phyloP scores from a whole-genome alignment of 2,888 invertebrate genomes.

The Venusia cambrica region DNA sequence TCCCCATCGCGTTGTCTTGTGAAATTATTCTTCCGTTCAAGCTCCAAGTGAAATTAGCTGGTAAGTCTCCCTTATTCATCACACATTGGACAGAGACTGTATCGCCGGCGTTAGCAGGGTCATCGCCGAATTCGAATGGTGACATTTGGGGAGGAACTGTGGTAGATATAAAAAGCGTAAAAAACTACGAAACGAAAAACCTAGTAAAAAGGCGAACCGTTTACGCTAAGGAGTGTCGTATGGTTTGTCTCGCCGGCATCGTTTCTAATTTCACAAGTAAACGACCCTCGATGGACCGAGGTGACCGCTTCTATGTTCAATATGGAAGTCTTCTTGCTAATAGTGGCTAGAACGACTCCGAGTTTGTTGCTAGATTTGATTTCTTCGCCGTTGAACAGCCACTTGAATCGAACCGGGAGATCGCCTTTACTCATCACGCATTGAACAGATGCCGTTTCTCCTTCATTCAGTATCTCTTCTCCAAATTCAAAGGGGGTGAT shows the following conservation, averaged over 20 bases:
- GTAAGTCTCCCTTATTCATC: constrained; percentile 89
- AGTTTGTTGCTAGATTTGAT: constrained; percentile 73
- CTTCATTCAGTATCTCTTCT: constrained; percentile 86
- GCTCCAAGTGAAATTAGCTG: constrained; percentile 88
- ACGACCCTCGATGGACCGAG: constrained; percentile 83
- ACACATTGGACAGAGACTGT: constrained; percentile 88
- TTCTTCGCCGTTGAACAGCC: constrained; percentile 83
- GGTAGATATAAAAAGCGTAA: constrained; percentile 45
- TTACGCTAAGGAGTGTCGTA: constrained; percentile 81
- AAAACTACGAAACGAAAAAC: constrained; percentile 32
- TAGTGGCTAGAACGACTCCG: constrained; percentile 81
- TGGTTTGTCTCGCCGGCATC: constrained; percentile 81
- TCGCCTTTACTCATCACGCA: constrained; percentile 91
- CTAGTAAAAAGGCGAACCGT: constrained; percentile 73
- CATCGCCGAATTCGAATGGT: constrained; percentile 85
- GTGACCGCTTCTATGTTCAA: constrained; percentile 84
- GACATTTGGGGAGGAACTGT: constrained; percentile 85
- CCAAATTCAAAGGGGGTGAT: constrained; percentile 89
- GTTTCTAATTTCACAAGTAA: constrained; percentile 84
- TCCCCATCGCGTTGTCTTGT: constrained; percentile 77
- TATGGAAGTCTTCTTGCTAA: constrained; percentile 83
- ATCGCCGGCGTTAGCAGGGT: constrained; percentile 87
- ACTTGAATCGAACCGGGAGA: constrained; percentile 87
- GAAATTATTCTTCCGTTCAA: constrained; percentile 78
- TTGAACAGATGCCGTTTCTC: constrained; percentile 86